Evolutionary conservation across 2,888 invertebrate genomes (phyloP).

Genomic region (Entomobrya multifasciata): DNA sequence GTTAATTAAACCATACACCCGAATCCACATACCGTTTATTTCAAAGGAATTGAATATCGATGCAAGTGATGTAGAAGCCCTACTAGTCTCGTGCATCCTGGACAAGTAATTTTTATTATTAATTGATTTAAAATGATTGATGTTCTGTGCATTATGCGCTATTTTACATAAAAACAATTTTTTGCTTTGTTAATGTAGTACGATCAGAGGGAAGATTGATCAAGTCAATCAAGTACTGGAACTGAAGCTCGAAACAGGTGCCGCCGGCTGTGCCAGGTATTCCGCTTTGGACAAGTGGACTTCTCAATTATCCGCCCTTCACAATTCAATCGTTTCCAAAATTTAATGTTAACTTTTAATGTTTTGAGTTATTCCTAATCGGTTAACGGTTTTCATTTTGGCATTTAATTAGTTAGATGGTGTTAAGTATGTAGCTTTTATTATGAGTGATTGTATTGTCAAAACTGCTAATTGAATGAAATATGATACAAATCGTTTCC

Average conservation of each 20-base stretch:
- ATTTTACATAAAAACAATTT: neutral
- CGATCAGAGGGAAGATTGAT: constrained; percentile 83
- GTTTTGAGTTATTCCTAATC: neutral
- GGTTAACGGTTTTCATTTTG: constrained; percentile 15
- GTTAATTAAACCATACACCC: constrained; percentile 97
- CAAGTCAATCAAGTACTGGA: constrained; percentile 97
- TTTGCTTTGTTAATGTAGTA: constrained; percentile 81
- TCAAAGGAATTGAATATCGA: constrained; percentile 96
- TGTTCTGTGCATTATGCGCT: too few species aligned
- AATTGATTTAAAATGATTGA: neutral
- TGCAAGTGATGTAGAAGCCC: constrained; percentile 96
- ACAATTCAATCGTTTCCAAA: constrained; percentile 95
- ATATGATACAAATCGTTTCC: neutral
- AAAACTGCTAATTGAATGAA: neutral
- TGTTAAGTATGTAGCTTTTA: neutral
- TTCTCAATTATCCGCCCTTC: constrained; percentile 92
- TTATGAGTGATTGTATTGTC: constrained; percentile 18
- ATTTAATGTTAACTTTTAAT: constrained; percentile 82
- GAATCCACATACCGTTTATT: constrained; percentile 98
- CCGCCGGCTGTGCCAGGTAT: constrained; percentile 88
- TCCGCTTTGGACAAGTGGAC: constrained; percentile 98
- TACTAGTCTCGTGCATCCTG: constrained; percentile 98
- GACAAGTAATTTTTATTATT: constrained; percentile 89
- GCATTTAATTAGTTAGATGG: constrained; percentile 6
- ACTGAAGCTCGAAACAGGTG: constrained; percentile 89